Conservation (phyloP, 2,888 invertebrate species). For the Heteropelma amictum region DNA sequence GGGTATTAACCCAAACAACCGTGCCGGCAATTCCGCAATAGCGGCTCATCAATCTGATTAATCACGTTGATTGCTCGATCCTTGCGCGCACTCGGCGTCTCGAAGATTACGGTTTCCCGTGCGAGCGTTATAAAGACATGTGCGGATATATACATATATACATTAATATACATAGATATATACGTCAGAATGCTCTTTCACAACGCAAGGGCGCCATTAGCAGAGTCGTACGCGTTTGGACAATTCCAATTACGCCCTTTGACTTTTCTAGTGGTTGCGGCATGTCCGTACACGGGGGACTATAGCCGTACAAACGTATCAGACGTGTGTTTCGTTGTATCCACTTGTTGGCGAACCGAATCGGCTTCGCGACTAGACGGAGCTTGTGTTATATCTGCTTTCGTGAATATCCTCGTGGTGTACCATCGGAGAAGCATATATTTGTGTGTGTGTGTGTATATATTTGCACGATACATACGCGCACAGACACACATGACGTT, state of each 20-base stretch:
- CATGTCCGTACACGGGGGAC: too few species aligned
- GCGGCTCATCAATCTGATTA: constrained; percentile 57
- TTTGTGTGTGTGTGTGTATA: neutral
- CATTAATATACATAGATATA: neutral
- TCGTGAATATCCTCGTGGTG: constrained; percentile 32
- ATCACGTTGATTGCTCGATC: constrained; percentile 53
- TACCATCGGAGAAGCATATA: constrained; percentile 42
- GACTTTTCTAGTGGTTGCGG: too few species aligned
- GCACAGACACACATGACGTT: constrained; percentile 5
- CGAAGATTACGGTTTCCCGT: constrained; percentile 48
- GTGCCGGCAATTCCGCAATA: constrained; percentile 53
- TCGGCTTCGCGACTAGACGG: constrained; percentile 26
- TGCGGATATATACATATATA: neutral
- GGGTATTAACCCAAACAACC: constrained; percentile 56
- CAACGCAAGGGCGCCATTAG: too few species aligned
- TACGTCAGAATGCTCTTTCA: too few species aligned
- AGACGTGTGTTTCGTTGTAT: constrained; percentile 19
- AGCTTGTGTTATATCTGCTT: constrained; percentile 33
- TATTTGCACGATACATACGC: neutral
- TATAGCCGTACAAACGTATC: too few species aligned
- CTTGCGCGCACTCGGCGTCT: constrained; percentile 23
- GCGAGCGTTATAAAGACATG: constrained; percentile 1
- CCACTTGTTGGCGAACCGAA: constrained; percentile 46
- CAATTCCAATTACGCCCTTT: too few species aligned
- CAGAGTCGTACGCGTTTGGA: too few species aligned